Base-by-base conservation (phyloP, 2,888 invertebrate genomes). In the Argynnis bischoffii region DNA sequence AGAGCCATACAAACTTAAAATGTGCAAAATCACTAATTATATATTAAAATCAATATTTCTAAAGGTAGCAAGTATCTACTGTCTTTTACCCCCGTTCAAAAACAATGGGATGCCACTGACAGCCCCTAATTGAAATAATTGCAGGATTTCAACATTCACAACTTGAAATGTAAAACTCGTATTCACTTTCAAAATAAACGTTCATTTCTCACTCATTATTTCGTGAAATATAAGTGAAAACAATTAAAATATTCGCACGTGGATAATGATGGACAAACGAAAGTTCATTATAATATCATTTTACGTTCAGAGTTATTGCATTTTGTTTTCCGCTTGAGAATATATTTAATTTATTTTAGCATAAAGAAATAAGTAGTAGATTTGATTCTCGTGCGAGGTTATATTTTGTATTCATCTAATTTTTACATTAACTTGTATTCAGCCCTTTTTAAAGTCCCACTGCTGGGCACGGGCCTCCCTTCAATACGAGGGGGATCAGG, bases 191-290 rank as follows among this genome's bases (percentile, higher is more conserved):
- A 69, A 67, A 64, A 70, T 56, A 68, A 66, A 66, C 48, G 50
- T 66, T 61, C 51, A 64, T n/a, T 48, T 68, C 67, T 69, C 64
- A 68, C 65, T 71, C 71, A 69, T 69, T 74, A 69, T 64, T 69
- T 55, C 61, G 21, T 57, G 59, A 67, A 72, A 66, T 60, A 55
- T 35, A 55, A 61, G 18, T 65, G 68, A 56, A 64, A 64, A 72
- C 68, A 72, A 72, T 73, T 72, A 73, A 72, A 73, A 72, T 66
- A 57, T 69, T 69, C 64, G 55, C 70, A 69, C 63, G 63, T 69
- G 55, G 63, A 65, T 69, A 72, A 69, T 67, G 70, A 65, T 35
- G 57, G 53, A 55, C 56, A 64, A 68, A 65, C 67, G 65, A 64
- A 69, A 69, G 57, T 60, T 66, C 57, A 71, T 65, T 55, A 69